Base-by-base conservation (phyloP, 2,113 vertebrate genomes). In the Galeopterus variegatus region DNA sequence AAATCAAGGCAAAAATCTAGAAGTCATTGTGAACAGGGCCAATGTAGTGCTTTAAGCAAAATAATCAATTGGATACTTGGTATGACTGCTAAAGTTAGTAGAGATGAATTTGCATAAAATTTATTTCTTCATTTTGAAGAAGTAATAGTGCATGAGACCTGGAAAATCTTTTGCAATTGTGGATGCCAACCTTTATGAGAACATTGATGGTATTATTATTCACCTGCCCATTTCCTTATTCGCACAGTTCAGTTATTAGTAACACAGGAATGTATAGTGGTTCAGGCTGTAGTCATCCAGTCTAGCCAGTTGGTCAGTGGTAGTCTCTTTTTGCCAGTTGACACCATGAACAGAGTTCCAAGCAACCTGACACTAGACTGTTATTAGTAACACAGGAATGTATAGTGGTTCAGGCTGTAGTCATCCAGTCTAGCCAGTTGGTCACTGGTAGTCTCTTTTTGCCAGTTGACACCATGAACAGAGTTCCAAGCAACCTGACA, bases 331-430 rank as follows among this genome's bases (percentile, higher is more conserved):
- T 86, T 70, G 28, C 2, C 58, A 48, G 33, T 28, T 33, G 17
- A 6, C 72, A 26, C 1, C 2, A 28, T 9, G 4, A 5, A 19
- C 5, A n/a, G n/a, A n/a, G n/a, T n/a, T n/a, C n/a, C n/a, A n/a
- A n/a, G n/a, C n/a, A n/a, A n/a, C n/a, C n/a, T n/a, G n/a, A n/a
- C n/a, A n/a, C n/a, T n/a, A n/a, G n/a, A n/a, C n/a, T n/a, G 1
- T 73, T 58, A 52, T 52, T 41, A 93, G 23, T 52, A 3, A 60
- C 11, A 19, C 1, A 45, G 8, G 48, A 62, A 48, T 31, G 10
- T 26, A 56, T 10, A 21, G 21, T 45, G 19, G 8, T 15, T 60
- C 4, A 54, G 13, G 3, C 9, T 56, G 8, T 65, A 45, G 26
- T 31, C 9, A 64, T 28, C 15, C 7, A 67, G 3, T 50, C 12